These are phyloP conservation scores for Phycodurus eques DNA, from an alignment of 2,113 vertebrate species.

Conservation along the genomic window DNA sequence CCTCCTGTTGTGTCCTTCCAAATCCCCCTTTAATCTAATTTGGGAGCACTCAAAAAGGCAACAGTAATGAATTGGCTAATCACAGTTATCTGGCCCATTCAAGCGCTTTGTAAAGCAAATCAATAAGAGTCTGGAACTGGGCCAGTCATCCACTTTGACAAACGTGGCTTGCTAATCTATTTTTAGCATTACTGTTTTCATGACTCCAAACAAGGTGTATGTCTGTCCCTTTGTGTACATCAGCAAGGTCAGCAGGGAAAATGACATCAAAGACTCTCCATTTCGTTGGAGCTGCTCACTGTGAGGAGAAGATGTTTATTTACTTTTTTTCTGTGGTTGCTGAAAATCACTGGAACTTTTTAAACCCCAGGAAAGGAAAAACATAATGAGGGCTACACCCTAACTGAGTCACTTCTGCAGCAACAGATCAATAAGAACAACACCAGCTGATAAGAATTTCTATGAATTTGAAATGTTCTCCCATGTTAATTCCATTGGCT, in stretches of 20 bases:
- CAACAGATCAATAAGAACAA: constrained; percentile 58
- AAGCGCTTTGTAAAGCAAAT: constrained; percentile 76
- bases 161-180: constrained; percentile 67
- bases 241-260: constrained; percentile 54
- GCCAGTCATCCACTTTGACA: constrained; percentile 73
- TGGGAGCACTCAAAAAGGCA: constrained; percentile 61
- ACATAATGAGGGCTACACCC: constrained; percentile 12
- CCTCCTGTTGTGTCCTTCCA: constrained; percentile 37
- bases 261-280: constrained; percentile 3
- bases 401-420: constrained; percentile 41
- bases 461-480: constrained; percentile 66
- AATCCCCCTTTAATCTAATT: constrained; percentile 69
- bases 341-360: constrained; percentile 29
- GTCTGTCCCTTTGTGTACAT: constrained; percentile 22
- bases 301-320: constrained; percentile 47
- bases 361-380: constrained; percentile 25
- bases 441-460: constrained; percentile 63
- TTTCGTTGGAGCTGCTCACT: constrained; percentile 36
- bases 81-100: constrained; percentile 74
- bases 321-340: constrained; percentile 37
- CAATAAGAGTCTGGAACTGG: constrained; percentile 65
- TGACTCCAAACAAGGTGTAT: constrained; percentile 61
- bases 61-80: constrained; percentile 79
- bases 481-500: constrained; percentile 43
- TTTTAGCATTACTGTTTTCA: constrained; percentile 54